phyloP scores from a whole-genome alignment of 1,140 invertebrate genomes.

The Phthorimaea operculella region DNA sequence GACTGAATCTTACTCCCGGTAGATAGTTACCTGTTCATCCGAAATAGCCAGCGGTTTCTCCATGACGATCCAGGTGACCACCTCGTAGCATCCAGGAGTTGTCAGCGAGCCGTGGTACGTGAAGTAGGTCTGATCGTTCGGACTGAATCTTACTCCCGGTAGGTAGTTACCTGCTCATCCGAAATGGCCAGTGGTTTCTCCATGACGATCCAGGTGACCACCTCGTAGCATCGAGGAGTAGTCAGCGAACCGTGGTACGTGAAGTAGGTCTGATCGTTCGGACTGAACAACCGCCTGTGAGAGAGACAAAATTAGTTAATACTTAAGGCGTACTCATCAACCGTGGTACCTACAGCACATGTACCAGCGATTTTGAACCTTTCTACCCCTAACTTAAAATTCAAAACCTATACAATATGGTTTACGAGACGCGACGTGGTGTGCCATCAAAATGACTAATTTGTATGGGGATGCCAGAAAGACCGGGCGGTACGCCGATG shows the following conservation, averaged over 20 bases:
- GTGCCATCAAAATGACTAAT: too few relatives aligned
- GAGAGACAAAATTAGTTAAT: not conserved
- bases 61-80: conserved; percentile 74
- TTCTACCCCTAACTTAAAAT: too few relatives aligned
- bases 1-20: too few relatives aligned
- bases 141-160: too few relatives aligned
- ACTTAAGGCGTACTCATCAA: too few relatives aligned
- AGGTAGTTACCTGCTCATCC: conserved; percentile 65
- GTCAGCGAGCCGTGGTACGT: conserved; percentile 75
- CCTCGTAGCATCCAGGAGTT: conserved; percentile 72
- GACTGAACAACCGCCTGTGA: conserved; percentile 40
- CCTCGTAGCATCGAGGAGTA: conserved; percentile 72
- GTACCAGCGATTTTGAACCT: too few relatives aligned
- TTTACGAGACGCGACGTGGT: too few relatives aligned
- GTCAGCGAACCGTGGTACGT: conserved; percentile 75
- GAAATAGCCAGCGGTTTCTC: conserved; percentile 63
- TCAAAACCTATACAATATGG: too few relatives aligned
- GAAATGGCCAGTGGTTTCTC: conserved; percentile 63
- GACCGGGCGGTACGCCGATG: too few relatives aligned
- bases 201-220: conserved; percentile 74
- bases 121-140: conserved; percentile 54
- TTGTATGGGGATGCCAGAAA: too few relatives aligned
- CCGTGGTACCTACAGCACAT: too few relatives aligned
- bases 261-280: conserved; percentile 54
- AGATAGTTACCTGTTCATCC: conserved; percentile 64